Conservation (phyloP, 2,888 invertebrate genomes). For the Brenthis daphne region DNA sequence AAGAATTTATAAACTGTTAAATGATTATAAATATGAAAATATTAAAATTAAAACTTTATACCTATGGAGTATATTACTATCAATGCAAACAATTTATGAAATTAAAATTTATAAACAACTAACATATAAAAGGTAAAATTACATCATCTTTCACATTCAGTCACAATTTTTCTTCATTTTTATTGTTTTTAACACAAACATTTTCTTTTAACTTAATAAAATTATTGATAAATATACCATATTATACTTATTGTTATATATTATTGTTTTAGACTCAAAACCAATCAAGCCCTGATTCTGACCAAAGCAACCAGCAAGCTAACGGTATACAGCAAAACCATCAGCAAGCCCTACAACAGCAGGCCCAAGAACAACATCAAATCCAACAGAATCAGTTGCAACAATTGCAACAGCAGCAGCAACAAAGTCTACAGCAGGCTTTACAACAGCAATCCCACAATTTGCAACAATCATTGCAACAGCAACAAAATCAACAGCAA, state of each 20-base stretch:
- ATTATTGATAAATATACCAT: neutral
- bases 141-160: no score
- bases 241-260: neutral
- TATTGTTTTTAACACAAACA: no score
- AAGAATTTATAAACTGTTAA: no score
- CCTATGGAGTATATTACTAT: no score
- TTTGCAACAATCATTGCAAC: constrained; percentile 74
- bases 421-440: constrained; percentile 61
- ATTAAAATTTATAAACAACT: no score
- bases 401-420: constrained; percentile 71
- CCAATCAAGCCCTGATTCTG: constrained; percentile 72
- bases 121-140: no score
- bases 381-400: constrained; percentile 63
- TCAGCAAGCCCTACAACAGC: constrained; percentile 61
- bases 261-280: constrained; percentile 77
- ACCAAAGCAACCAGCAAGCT: constrained; percentile 73
- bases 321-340: constrained; percentile 74
- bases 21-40: no score
- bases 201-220: neutral
- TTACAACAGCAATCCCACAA: constrained; percentile 66
- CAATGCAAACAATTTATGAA: no score
- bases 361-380: constrained; percentile 63
- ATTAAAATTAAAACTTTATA: no score
- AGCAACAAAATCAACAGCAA: constrained; percentile 59
- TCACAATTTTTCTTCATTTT: no score